Evolutionary conservation across 1,140 invertebrate genomes (phyloP).

Genomic region (Brachionus paranguensis): DNA sequence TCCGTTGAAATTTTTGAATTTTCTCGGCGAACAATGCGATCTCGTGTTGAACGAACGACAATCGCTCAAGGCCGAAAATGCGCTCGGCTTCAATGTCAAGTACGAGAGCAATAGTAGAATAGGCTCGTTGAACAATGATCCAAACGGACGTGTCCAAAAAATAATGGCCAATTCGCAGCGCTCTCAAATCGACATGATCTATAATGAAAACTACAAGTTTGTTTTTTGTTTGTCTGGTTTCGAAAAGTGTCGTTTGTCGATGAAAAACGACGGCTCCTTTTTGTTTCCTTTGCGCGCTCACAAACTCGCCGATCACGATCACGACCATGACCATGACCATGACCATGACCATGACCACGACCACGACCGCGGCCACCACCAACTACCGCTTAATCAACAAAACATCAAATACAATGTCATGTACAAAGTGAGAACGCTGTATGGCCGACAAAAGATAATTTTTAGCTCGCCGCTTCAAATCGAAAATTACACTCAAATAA

Average conservation of each 20-base stretch:
- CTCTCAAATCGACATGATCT: slow-evolving; percentile 10
- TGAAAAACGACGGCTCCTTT: slow-evolving; percentile 39
- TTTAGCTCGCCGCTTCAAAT: slow-evolving; percentile 34
- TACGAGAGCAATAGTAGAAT: neutral
- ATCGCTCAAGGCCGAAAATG: neutral
- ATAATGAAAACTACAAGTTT: slow-evolving; percentile 34
- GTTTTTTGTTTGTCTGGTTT: neutral
- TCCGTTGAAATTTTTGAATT: slow-evolving; percentile 38
- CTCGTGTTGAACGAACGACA: neutral
- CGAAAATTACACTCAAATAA: slow-evolving; percentile 31
- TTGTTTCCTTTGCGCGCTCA: neutral
- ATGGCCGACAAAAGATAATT: slow-evolving; percentile 6
- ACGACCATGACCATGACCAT: too few relatives aligned
- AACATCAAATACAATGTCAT: slow-evolving; percentile 22
- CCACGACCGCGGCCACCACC: too few relatives aligned
- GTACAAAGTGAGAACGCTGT: slow-evolving; percentile 30
- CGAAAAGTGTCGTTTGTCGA: slow-evolving; percentile 5
- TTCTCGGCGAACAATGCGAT: slow-evolving; percentile 26
- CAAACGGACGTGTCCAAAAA: neutral
- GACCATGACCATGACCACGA: too few relatives aligned
- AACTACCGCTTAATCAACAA: neutral
- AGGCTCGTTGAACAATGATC: neutral
- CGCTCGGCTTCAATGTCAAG: neutral
- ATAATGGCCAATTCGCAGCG: slow-evolving; percentile 27
- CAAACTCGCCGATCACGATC: neutral